Conservation (phyloP, 2,113 vertebrate genomes). For the Megaceryle torquata region DNA sequence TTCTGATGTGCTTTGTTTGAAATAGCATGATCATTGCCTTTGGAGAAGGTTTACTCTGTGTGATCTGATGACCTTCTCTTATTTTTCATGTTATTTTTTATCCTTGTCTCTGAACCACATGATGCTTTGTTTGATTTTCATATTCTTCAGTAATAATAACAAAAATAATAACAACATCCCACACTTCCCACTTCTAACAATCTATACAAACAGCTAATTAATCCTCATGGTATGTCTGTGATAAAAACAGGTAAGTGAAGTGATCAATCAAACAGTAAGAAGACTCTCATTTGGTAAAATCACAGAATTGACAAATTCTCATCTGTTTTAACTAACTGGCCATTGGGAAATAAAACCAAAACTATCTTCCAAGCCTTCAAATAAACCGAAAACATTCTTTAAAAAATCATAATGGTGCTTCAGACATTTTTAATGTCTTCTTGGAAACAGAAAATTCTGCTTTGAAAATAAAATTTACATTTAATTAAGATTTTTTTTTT, state of each 20-base stretch:
- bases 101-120: neutral
- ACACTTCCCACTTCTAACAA: neutral
- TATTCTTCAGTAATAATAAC: neutral
- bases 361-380: neutral
- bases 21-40: neutral
- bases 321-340: neutral
- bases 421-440: neutral
- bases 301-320: neutral
- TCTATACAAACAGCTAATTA: slow-evolving; percentile 6
- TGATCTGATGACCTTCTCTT: neutral
- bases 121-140: neutral
- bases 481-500: neutral
- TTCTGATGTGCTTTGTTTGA: neutral
- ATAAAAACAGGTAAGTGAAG: neutral
- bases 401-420: neutral
- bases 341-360: neutral
- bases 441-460: neutral
- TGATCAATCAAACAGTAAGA: neutral
- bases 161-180: neutral
- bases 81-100: neutral
- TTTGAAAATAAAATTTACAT: neutral
- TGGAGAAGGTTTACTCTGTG: neutral
- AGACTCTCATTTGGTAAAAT: neutral
- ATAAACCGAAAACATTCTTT: neutral
- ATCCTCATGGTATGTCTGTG: neutral